A percentile compares a stretch with the other conserved stretches of the same genome.
phyloP scores from a whole-genome alignment of 1,140 invertebrate species.

The Orchesella cincta region DNA sequence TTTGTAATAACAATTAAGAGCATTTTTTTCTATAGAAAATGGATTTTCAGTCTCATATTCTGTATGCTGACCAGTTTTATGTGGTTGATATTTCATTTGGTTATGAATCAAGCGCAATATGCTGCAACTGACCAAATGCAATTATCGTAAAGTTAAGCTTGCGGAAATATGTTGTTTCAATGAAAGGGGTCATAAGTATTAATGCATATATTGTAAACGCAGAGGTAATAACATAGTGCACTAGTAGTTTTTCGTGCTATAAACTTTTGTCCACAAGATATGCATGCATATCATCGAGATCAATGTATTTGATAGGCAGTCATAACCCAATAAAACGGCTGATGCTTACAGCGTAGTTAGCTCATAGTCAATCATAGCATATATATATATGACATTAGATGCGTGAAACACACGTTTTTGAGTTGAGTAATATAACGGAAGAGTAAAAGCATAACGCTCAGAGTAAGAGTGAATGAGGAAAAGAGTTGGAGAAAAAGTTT shows the following conservation, averaged over 20 bases:
- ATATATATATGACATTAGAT: not conserved
- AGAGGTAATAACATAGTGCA: no score
- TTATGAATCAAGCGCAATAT: not conserved
- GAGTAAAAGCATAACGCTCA: not conserved
- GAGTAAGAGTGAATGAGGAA: not conserved
- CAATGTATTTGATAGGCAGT: not conserved
- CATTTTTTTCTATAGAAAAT: no score
- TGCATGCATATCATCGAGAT: not conserved
- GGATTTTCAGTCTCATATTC: no score
- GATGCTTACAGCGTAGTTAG: not conserved
- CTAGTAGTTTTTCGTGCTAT: no score
- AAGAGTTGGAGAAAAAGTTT: not conserved
- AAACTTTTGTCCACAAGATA: not conserved
- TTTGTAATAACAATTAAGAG: no score
- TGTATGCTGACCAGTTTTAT: not conserved
- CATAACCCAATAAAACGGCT: not conserved
- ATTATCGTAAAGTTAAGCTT: not conserved
- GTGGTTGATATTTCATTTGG: not conserved
- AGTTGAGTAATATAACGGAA: no score
- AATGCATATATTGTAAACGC: not conserved
- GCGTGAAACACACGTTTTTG: no score
- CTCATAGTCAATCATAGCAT: not conserved
- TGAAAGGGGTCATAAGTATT: not conserved
- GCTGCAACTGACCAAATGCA: not conserved
- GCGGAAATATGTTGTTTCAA: not conserved